Percentiles rank a stretch among this genome's conserved stretches.
These are phyloP conservation scores for Caenorhabditis remanei DNA, from an alignment of 1,140 invertebrate species.

Conservation along the genomic window DNA sequence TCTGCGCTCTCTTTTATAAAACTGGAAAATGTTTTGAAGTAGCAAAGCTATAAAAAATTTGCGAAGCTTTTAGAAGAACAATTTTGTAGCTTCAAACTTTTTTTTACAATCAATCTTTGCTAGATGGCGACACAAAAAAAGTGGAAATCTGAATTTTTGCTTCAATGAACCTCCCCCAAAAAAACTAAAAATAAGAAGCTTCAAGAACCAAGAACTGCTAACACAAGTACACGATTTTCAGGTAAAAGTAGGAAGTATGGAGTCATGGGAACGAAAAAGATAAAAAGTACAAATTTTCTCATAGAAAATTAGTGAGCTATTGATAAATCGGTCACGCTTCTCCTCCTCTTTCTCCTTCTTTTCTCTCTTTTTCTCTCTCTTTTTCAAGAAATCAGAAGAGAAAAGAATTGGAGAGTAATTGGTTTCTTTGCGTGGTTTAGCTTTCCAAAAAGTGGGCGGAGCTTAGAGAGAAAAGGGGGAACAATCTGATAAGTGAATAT, in stretches of 20 bases:
- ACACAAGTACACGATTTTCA: no score
- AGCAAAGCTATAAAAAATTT: no score
- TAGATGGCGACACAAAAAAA: background rate
- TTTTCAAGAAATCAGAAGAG: background rate
- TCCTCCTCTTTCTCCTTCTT: background rate
- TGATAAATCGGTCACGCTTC: conserved; percentile 14
- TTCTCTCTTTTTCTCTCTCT: no score
- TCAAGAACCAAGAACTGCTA: background rate
- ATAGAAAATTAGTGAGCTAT: conserved; percentile 48
- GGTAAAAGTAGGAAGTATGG: background rate
- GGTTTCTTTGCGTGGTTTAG: background rate
- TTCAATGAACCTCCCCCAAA: no score
- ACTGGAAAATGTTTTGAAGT: no score
- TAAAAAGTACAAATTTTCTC: background rate
- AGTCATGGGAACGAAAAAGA: background rate
- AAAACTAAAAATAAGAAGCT: background rate
- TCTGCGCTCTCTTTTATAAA: no score
- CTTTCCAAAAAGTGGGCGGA: background rate
- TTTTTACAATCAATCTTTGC: no score
- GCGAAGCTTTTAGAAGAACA: no score
- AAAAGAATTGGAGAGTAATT: conserved; percentile 36
- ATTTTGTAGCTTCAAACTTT: no score
- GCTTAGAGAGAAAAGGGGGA: background rate
- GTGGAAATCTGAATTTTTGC: background rate
- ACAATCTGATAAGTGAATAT: conserved; percentile 38